Base-by-base conservation (phyloP, 2,113 vertebrate genomes). In the Oreotragus oreotragus region DNA sequence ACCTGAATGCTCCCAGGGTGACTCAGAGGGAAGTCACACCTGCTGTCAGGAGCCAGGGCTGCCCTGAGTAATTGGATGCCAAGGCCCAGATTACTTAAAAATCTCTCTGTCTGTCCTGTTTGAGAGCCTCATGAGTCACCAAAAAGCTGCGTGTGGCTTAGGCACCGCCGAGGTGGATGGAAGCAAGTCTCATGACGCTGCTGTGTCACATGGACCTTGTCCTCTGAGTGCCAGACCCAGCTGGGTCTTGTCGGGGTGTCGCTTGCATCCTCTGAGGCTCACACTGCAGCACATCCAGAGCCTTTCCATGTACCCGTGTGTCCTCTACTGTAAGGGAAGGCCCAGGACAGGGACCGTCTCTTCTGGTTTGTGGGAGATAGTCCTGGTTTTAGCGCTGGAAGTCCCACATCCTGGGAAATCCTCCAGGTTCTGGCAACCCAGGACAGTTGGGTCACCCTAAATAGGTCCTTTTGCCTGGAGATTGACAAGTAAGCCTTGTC, bases 81-180 rank as follows among this genome's bases (percentile, higher is more conserved):
- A 49, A 81, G 83, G 25, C 19, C 73, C 25, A 58, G 85, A 33
- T 51, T 28, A 14, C 57, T 51, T 7, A 19, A 16, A 47, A 47
- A 7, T 15, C 39, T 30, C 64, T 53, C 43, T 28, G 3, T 21
- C n/a, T 47, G 19, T 70, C 66, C 76, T 36, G 36, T 43, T 30
- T 10, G 30, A 53, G 47, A 64, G 55, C 57, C 30, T 9, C 33
- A 28, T 45, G 47, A 60, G 53, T 49, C 84, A 47, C 11, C 0
- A 7, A 27, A 14, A 27, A 77, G 7, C 23, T 28, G 1, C 3
- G 14, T 43, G 2, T 1, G 62, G 58, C 19, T 2, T 8, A 14
- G 45, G 55, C 7, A 7, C 15, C 0, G 0, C 47, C 0, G 2
- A 47, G 16, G 10, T 2, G 17, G 49, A 2, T 0, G 28, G 10